These are phyloP conservation scores for Paramuricea clavata DNA, from an alignment of 92 coral and sea anemone species.

Conservation along the genomic window DNA sequence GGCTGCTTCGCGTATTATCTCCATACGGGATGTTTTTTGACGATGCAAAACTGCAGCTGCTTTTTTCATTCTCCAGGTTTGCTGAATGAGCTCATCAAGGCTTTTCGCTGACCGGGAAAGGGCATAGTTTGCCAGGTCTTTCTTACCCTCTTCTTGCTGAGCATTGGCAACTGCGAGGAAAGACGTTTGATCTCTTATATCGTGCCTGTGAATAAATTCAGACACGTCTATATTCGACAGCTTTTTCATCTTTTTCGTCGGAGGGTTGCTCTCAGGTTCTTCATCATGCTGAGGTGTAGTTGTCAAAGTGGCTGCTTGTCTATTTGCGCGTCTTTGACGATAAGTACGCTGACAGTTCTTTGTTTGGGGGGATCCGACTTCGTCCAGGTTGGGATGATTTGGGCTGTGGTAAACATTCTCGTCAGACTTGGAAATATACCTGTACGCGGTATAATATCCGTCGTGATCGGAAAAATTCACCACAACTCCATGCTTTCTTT, in stretches of 20 bases:
- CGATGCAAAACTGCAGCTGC: not conserved
- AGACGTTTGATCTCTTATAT: slow-evolving; percentile 17
- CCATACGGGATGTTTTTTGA: not conserved
- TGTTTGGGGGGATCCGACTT: not conserved
- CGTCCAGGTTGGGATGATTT: slow-evolving; percentile 13
- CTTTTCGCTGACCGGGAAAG: not conserved
- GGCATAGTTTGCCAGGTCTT: slow-evolving; percentile 2
- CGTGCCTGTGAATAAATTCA: not conserved
- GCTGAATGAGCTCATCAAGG: slow-evolving; percentile 7
- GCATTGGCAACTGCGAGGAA: slow-evolving; percentile 18
- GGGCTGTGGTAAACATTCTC: not conserved
- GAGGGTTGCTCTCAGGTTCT: not conserved
- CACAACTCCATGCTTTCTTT: not conserved
- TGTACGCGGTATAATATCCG: slow-evolving; percentile 1
- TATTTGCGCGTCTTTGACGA: too few relatives aligned
- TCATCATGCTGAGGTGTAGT: not conserved
- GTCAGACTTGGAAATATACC: slow-evolving; percentile 1
- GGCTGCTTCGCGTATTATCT: slow-evolving; percentile 1
- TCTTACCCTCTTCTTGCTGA: not conserved
- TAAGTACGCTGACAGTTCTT: too few relatives aligned
- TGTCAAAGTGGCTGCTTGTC: too few relatives aligned
- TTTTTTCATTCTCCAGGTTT: slow-evolving; percentile 19
- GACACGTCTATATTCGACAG: slow-evolving; percentile 14
- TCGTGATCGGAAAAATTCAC: slow-evolving; percentile 25
- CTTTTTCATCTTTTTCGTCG: not conserved